These are phyloP conservation scores for Peucedramus taeniatus DNA, from an alignment of 2,113 vertebrate genomes.

Conservation along the genomic window DNA sequence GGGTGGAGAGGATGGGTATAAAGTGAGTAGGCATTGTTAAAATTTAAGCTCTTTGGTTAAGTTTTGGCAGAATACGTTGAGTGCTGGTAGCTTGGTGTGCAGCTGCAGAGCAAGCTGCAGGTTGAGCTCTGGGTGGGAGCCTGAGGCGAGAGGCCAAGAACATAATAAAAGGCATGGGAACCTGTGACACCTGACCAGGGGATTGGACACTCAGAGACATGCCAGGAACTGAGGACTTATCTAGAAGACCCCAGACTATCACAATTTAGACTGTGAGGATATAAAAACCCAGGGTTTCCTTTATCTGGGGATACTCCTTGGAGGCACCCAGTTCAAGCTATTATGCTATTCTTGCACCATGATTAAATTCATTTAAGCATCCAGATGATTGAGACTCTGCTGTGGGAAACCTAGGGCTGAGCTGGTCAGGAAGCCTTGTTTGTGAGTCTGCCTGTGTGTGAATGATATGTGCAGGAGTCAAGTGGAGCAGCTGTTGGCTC, in stretches of 20 bases:
- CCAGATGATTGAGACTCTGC: not conserved
- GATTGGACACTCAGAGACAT: not conserved
- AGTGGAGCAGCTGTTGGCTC: not conserved
- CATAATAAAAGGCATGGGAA: not conserved
- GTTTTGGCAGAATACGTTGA: not conserved
- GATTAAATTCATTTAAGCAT: not conserved
- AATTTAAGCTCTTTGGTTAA: not conserved
- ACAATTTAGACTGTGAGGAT: not conserved
- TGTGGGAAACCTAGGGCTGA: not conserved
- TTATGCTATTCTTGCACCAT: not conserved
- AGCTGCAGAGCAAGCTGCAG: not conserved
- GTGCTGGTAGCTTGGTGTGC: not conserved
- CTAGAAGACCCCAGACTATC: not conserved
- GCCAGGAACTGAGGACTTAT: not conserved
- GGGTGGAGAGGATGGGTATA: rapidly evolving
- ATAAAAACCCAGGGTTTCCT: not conserved
- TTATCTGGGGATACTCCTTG: not conserved
- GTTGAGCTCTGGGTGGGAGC: not conserved
- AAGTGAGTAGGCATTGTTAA: not conserved
- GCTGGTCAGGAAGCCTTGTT: not conserved
- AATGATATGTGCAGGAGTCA: not conserved
- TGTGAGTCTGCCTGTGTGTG: not conserved
- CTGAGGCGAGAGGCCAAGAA: rapidly evolving
- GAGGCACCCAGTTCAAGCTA: not conserved
- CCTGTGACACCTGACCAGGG: too few species aligned